Conservation (phyloP, 2,888 invertebrate genomes). For the Keiferia lycopersicella region DNA sequence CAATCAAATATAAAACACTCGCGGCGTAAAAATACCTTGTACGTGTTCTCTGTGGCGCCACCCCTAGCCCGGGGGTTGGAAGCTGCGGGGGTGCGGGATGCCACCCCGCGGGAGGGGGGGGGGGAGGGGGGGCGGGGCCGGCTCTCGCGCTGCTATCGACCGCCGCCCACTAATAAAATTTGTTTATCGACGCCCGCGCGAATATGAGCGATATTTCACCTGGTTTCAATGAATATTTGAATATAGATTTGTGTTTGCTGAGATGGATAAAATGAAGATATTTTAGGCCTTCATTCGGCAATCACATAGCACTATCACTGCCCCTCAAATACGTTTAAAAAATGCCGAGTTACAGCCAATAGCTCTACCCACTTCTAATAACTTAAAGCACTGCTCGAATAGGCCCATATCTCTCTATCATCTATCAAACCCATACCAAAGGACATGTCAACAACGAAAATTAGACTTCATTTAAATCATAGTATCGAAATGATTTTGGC, state of each 20-base stretch:
- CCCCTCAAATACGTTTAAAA: too few species aligned
- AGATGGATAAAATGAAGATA: not conserved
- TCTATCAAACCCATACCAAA: too few species aligned
- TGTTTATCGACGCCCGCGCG: constrained; percentile 37
- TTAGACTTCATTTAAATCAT: too few species aligned
- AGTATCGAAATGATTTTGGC: too few species aligned
- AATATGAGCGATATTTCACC: constrained; percentile 1
- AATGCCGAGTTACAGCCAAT: too few species aligned
- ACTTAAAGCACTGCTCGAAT: too few species aligned
- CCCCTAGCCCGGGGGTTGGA: constrained; percentile 38
- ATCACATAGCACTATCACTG: too few species aligned
- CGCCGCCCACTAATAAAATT: constrained; percentile 53
- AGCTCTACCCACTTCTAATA: too few species aligned
- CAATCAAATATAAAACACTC: not conserved
- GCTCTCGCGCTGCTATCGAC: constrained; percentile 62
- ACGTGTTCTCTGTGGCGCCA: not conserved
- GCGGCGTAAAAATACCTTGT: not conserved
- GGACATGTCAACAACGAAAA: too few species aligned
- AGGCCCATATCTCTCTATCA: too few species aligned
- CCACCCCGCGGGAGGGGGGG: constrained; percentile 30
- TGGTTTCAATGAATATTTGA: not conserved
- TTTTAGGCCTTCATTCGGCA: too few species aligned
- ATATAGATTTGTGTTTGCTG: not conserved
- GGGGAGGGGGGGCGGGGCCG: constrained; percentile 47
- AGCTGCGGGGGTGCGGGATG: constrained; percentile 51